Evolutionary conservation across 1,140 invertebrate genomes (phyloP), one percentile per base, ranked within the genome.

Genomic region (Drosophila erecta): DNA sequence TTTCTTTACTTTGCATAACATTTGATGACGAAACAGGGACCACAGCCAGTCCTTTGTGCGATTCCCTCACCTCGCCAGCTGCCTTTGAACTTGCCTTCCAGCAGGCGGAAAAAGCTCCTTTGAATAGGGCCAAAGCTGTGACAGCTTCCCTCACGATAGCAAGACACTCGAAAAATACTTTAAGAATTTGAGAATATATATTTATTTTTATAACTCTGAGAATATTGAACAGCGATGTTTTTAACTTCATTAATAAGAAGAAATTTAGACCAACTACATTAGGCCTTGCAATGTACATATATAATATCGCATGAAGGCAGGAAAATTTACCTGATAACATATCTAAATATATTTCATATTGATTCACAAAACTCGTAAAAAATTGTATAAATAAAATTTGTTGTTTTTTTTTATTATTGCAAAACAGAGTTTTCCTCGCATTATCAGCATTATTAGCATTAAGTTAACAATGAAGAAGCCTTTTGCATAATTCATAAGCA

Each of bases 11-110:
- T 72, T 72, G 70, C 80, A 84, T 80, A 72, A 85, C 44, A 86
- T 81, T 85, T 86, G 76, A 86, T 86, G 81, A 87, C 51, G 78
- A 74, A 51, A 76, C 46, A 62, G 44, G 71, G 46, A 66, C 54
- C 58, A 76, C 71, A 46, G 24, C 44, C 58, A 40, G 35, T 27
- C 37, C 49, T 54, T 30, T 38, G 22, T 44, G 4, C 12, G 43
- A 27, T 14, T 46, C 35, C 33, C 37, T 22, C 46, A 49, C 27
- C 47, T 55, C 12, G 40, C 55, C 17, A 41, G 49, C 14, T 87
- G 78, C 58, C 78, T 86, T 86, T 86, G 78, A 86, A 86, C 81
- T 87, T 86, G 79, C 57, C 47, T 70, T 57, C 38, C 41, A 46
- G 50, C 46, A 40, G 44, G 43, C 58, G 50, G 44, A 46, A 40